phyloP scores from a whole-genome alignment of 2,888 invertebrate species.

The Synergus japonicus region DNA sequence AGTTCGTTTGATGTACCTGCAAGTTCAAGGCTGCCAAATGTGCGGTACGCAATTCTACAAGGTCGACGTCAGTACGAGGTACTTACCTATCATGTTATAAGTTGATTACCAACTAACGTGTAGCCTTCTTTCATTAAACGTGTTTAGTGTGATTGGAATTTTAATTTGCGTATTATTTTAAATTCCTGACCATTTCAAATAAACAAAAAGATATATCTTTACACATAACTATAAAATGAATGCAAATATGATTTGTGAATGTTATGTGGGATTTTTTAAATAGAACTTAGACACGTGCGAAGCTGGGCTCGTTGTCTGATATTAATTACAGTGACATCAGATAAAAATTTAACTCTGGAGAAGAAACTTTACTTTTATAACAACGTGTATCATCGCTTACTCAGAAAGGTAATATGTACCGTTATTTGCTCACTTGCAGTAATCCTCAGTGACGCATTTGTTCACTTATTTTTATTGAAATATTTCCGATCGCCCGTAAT shows the following conservation, averaged over 20 bases:
- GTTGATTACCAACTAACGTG: conserved; percentile 44
- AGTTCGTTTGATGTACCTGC: conserved; percentile 62
- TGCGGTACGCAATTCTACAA: conserved; percentile 64
- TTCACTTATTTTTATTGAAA: conserved; percentile 34
- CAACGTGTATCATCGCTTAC: conserved; percentile 25
- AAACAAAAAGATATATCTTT: not conserved
- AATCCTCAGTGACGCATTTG: conserved; percentile 26
- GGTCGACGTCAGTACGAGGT: conserved; percentile 65
- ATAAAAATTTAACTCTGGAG: conserved; percentile 26
- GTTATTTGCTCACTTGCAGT: conserved; percentile 28
- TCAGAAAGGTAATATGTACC: conserved; percentile 37
- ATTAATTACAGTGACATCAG: conserved; percentile 39
- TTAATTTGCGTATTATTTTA: not conserved
- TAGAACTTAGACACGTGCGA: not conserved
- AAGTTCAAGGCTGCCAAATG: conserved; percentile 66
- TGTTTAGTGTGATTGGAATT: conserved; percentile 34
- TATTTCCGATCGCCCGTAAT: conserved; percentile 4
- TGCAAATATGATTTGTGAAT: not conserved
- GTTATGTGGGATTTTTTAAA: not conserved
- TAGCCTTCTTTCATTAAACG: conserved; percentile 41
- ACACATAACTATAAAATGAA: conserved; percentile 4
- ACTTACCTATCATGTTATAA: conserved; percentile 46
- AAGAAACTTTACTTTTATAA: conserved; percentile 28
- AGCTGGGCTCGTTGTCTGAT: conserved; percentile 6
- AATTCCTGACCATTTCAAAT: conserved; percentile 3